Percentiles rank a stretch among this genome's conserved stretches.
Evolutionary conservation across 2,113 vertebrate species (phyloP).

Genomic region (Platycercus adscitus): DNA sequence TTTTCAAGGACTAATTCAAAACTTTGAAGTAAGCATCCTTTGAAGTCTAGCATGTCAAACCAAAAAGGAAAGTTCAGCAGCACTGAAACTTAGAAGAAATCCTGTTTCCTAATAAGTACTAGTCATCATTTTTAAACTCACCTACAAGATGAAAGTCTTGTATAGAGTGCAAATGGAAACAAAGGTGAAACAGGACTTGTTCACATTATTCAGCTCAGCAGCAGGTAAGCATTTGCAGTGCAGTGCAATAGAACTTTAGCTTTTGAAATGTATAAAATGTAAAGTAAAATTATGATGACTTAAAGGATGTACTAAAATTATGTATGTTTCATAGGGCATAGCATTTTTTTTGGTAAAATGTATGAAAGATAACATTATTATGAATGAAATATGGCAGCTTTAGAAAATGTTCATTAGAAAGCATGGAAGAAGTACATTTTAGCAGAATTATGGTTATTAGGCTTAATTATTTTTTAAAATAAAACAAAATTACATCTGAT

Average conservation of each 20-base stretch:
- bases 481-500: neutral
- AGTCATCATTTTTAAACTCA: neutral
- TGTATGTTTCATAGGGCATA: fast-evolving
- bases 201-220: neutral
- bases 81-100: neutral
- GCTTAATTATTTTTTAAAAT: neutral
- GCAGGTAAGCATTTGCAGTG: neutral
- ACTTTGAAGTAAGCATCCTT: neutral
- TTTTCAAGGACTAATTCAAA: neutral
- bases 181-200: neutral
- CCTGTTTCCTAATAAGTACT: neutral
- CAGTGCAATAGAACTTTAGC: neutral
- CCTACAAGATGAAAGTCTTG: neutral
- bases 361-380: neutral
- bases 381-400: neutral
- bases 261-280: neutral
- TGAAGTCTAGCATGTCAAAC: neutral
- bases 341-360: neutral
- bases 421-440: neutral
- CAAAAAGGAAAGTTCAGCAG: neutral
- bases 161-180: neutral
- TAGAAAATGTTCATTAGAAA: neutral
- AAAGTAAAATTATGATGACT: neutral
- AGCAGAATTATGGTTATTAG: neutral
- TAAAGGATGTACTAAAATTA: neutral